Evolutionary conservation across 2,888 invertebrate genomes (phyloP).

Genomic region (Gonocerus acuteangulatus): DNA sequence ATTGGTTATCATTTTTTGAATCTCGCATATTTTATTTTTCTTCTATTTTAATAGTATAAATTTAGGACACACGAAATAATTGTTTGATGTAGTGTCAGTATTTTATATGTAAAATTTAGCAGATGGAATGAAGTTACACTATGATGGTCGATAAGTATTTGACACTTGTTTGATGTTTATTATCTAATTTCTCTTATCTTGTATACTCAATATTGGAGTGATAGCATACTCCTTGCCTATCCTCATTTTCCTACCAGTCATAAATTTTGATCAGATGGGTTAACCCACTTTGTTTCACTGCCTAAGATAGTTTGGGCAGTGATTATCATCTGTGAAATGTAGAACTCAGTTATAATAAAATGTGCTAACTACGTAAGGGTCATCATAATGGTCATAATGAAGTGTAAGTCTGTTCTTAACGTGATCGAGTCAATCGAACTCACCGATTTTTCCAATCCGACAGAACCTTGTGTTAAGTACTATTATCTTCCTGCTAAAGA

Average conservation of each 20-base stretch:
- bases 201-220: constrained; percentile 10
- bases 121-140: too few species aligned
- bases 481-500: not conserved
- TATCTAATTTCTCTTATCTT: constrained; percentile 7
- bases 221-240: constrained; percentile 10
- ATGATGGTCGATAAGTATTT: too few species aligned
- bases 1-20: too few species aligned
- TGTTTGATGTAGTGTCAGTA: too few species aligned
- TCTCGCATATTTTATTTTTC: too few species aligned
- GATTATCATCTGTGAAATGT: not conserved
- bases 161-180: too few species aligned
- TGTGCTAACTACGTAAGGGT: too few species aligned
- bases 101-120: too few species aligned
- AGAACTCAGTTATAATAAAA: too few species aligned
- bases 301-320: not conserved
- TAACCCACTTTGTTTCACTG: not conserved
- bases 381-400: constrained; percentile 10
- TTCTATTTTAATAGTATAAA: too few species aligned
- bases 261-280: not conserved
- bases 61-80: too few species aligned
- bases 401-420: not conserved
- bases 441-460: constrained; percentile 7
- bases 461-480: not conserved
- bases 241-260: not conserved
- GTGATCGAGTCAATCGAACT: constrained; percentile 6